Base-by-base conservation (phyloP, 2,797 vertebrate species). In the Aeoliscus strigatus region DNA sequence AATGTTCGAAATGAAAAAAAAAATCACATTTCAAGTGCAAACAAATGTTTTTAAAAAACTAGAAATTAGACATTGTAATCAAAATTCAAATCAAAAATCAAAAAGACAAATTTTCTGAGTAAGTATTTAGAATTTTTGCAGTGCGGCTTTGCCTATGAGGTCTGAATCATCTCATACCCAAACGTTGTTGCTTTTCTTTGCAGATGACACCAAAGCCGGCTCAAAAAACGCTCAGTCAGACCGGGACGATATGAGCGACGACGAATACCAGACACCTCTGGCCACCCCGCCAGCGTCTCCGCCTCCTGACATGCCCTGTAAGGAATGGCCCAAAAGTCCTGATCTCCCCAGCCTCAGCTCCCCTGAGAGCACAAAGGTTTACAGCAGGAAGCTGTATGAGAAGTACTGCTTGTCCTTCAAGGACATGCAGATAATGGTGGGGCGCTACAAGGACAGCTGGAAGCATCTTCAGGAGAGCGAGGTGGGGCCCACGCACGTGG, bases 401-500 rank as follows among this genome's bases (percentile, higher is more conserved):
- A 93, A 89, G 55, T 99, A 97, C 72, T 90, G 89, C 0, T 76
- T 99, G 70, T 94, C 94, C 0, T 99, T 97, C 48, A 91, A 94
- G 65, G 94, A 98, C 76, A 88, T 99, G 21, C 96, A 99, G 85
- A 94, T 99, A 64, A 98, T 99, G 96, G 96, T 98, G 1, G 96
- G 96, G 16, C 90, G 81, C 7, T 93, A 89, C 54, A 94, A 91
- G 59, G 96, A 97, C 86, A 97, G 93, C 63, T 98, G 96, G 96
- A 99, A 96, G 17, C 94, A 96, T 0, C 77, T 95, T 39, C 94
- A 98, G 41, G 93, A 94, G 46, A 92, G 89, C 6, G 92, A 95
- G 3, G 93, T 98, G 14, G 96, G 96, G 4, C 96, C 96, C 0
- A 97, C 94, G 14, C 96, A 99, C 0, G 94, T 99, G 48, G 94